Evolutionary conservation across 2,797 vertebrate genomes (phyloP).

Genomic region (Urophycis tenuis): DNA sequence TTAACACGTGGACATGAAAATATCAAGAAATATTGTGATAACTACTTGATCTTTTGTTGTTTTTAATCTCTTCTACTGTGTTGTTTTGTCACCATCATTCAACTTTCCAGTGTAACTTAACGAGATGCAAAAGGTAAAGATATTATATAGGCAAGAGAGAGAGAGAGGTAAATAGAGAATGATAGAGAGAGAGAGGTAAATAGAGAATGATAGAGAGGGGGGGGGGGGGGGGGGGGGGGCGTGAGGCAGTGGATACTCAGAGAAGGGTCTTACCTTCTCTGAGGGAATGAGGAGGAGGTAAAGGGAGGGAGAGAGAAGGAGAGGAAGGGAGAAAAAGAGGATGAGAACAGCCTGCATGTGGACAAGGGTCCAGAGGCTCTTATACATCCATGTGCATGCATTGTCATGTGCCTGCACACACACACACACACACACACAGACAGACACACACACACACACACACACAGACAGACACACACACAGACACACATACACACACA

Average conservation of each 20-base stretch:
- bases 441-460: not conserved
- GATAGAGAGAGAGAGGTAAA: slow-evolving; percentile 7
- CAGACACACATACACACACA: not conserved
- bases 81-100: slow-evolving; percentile 35
- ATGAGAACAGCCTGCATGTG: slow-evolving; percentile 45
- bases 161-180: slow-evolving; percentile 22
- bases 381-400: slow-evolving; percentile 1
- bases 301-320: slow-evolving; percentile 22
- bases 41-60: slow-evolving; percentile 54
- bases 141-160: not conserved
- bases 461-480: slow-evolving; percentile 14
- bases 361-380: slow-evolving; percentile 42
- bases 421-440: slow-evolving; percentile 4
- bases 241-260: slow-evolving; percentile 45
- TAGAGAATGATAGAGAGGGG: slow-evolving; percentile 34
- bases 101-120: not conserved
- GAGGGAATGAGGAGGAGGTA: not conserved
- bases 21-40: slow-evolving; percentile 58
- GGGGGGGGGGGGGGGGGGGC: slow-evolving; percentile 42
- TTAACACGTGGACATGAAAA: slow-evolving; percentile 66
- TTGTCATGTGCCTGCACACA: slow-evolving; percentile 8
- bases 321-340: slow-evolving; percentile 33
- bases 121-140: slow-evolving; percentile 14
- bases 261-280: not conserved
- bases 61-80: slow-evolving; percentile 54